phyloP scores from a whole-genome alignment of 1,140 invertebrate genomes.

The Drosophila obscura region DNA sequence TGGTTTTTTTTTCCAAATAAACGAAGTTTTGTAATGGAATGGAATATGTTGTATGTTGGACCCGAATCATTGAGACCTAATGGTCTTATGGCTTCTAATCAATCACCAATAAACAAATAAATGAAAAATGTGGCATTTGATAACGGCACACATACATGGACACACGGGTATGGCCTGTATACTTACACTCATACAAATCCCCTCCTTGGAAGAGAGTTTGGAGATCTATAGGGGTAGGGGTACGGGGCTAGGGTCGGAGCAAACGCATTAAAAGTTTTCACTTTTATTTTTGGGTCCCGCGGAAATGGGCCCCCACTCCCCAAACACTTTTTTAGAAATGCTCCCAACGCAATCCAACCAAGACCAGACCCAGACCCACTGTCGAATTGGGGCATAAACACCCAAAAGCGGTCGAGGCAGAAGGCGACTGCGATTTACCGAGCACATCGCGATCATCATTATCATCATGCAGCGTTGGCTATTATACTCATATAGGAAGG shows the following conservation, averaged over 20 bases:
- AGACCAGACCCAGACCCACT: too few species aligned
- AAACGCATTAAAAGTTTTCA: constrained; percentile 59
- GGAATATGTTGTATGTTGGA: not conserved
- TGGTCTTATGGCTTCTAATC: constrained; percentile 44
- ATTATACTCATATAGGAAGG: too few species aligned
- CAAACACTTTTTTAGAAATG: constrained; percentile 29
- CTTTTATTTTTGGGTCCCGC: constrained; percentile 73
- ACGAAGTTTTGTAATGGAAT: not conserved
- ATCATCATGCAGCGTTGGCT: not conserved
- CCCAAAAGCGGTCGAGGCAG: constrained; percentile 25
- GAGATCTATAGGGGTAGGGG: constrained; percentile 10
- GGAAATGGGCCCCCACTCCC: constrained; percentile 48
- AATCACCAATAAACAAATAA: constrained; percentile 63
- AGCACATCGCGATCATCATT: constrained; percentile 16
- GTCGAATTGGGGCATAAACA: constrained; percentile 45
- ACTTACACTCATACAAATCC: too few species aligned
- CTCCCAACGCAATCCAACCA: not conserved
- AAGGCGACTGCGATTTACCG: constrained; percentile 20
- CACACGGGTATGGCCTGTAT: not conserved
- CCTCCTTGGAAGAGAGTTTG: not conserved
- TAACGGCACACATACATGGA: constrained; percentile 26
- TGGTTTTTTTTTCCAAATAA: too few species aligned
- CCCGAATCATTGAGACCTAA: constrained; percentile 4
- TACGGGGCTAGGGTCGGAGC: constrained; percentile 1
- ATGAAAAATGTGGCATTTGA: constrained; percentile 64